phyloP scores from a whole-genome alignment of 2,113 vertebrate genomes.

The Lynx canadensis region DNA sequence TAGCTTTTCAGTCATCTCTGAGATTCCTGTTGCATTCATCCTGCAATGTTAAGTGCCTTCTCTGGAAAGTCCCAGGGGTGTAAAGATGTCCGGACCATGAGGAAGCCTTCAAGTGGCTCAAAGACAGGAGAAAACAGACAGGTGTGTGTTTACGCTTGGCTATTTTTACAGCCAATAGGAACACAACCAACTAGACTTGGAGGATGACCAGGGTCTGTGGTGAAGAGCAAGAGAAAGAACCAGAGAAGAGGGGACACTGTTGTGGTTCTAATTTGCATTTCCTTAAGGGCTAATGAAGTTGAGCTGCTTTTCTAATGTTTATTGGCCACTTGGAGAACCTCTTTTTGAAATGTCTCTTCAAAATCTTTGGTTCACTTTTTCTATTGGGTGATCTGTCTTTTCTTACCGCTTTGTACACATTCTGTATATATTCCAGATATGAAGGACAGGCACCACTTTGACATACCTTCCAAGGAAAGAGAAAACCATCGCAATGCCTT shows the following conservation, averaged over 20 bases:
- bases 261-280: neutral
- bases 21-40: neutral
- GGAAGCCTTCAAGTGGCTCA: neutral
- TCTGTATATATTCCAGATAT: neutral
- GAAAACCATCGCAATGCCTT: neutral
- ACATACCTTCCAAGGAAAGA: neutral
- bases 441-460: neutral
- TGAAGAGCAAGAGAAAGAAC: neutral
- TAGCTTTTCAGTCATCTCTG: neutral
- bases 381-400: neutral
- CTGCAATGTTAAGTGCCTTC: neutral
- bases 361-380: neutral
- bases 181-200: neutral
- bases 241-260: neutral
- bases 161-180: neutral
- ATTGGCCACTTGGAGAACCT: neutral
- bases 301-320: neutral
- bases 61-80: neutral
- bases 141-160: neutral
- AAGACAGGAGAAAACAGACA: neutral
- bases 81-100: neutral
- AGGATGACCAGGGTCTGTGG: neutral
- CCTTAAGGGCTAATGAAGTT: neutral
- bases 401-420: neutral
- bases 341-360: neutral